phyloP scores from a whole-genome alignment of 2,888 invertebrate species.

The Dione vanillae region DNA sequence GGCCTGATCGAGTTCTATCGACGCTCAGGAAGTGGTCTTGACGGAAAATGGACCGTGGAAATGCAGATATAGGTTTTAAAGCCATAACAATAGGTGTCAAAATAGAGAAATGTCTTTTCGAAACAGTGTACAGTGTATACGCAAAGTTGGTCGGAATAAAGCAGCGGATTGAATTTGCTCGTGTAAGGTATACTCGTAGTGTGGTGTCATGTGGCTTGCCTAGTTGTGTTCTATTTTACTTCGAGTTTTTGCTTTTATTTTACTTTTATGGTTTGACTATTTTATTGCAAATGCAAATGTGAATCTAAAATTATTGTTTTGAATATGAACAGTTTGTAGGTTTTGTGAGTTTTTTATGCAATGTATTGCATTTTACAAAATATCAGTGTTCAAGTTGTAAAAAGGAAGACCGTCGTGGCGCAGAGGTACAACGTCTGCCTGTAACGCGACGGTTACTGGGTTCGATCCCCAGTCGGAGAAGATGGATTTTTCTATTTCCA shows the following conservation, averaged over 20 bases:
- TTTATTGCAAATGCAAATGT: too few species aligned
- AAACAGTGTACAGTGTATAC: background rate
- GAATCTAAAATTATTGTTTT: too few species aligned
- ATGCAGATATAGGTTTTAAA: conserved; percentile 29
- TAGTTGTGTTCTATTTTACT: background rate
- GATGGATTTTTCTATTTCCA: too few species aligned
- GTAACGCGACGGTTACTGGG: too few species aligned
- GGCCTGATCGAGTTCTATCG: conserved; percentile 37
- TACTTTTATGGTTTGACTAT: too few species aligned
- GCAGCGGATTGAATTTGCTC: conserved; percentile 18
- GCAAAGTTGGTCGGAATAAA: conserved; percentile 17
- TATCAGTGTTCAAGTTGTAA: too few species aligned
- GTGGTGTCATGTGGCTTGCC: conserved; percentile 21
- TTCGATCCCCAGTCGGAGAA: too few species aligned
- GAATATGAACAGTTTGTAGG: too few species aligned
- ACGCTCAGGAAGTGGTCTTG: conserved; percentile 36
- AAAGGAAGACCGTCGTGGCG: too few species aligned
- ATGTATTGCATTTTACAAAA: background rate
- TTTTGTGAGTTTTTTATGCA: background rate
- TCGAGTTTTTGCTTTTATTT: background rate
- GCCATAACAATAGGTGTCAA: conserved; percentile 29
- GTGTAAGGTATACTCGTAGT: conserved; percentile 20
- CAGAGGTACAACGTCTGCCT: too few species aligned
- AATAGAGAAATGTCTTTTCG: conserved; percentile 16
- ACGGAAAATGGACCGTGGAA: conserved; percentile 27